Conservation (phyloP, 53 echinoderm and acorn worm genomes). For the Echinarachnius parma region DNA sequence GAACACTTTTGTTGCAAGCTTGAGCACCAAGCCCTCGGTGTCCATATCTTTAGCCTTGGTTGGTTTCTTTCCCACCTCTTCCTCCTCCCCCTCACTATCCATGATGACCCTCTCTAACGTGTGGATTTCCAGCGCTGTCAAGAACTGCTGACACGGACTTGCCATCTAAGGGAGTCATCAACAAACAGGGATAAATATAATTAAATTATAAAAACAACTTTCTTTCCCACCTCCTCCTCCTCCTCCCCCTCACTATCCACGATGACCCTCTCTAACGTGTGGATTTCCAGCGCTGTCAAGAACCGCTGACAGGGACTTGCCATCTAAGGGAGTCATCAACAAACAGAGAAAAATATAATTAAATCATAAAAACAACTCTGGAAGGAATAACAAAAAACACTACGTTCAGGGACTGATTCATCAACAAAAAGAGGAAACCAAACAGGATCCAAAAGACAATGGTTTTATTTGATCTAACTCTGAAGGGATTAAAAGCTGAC, state of each 20-base stretch:
- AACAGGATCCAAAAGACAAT: too few relatives aligned
- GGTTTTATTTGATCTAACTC: too few relatives aligned
- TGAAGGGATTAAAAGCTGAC: too few relatives aligned
- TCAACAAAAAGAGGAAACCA: too few relatives aligned
- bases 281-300: slow-evolving; percentile 69
- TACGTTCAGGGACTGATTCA: too few relatives aligned
- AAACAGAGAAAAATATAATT: too few relatives aligned
- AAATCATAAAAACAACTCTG: too few relatives aligned
- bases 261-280: slow-evolving; percentile 62
- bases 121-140: slow-evolving; percentile 75
- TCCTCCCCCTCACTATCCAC: slow-evolving; percentile 53
- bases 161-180: slow-evolving; percentile 51
- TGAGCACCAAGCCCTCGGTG: slow-evolving; percentile 32
- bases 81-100: slow-evolving; percentile 46
- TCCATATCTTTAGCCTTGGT: neutral
- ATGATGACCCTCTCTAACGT: slow-evolving; percentile 62
- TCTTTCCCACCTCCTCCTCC: too few relatives aligned
- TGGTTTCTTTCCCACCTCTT: slow-evolving; percentile 26
- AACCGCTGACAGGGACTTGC: slow-evolving; percentile 83
- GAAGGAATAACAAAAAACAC: too few relatives aligned
- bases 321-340: slow-evolving; percentile 41
- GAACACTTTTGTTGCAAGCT: slow-evolving; percentile 66
- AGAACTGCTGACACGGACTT: slow-evolving; percentile 78
- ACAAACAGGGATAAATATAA: too few relatives aligned
- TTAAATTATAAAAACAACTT: too few relatives aligned